Evolutionary conservation across 2,888 invertebrate genomes (phyloP).

Genomic region (Nebria salina): DNA sequence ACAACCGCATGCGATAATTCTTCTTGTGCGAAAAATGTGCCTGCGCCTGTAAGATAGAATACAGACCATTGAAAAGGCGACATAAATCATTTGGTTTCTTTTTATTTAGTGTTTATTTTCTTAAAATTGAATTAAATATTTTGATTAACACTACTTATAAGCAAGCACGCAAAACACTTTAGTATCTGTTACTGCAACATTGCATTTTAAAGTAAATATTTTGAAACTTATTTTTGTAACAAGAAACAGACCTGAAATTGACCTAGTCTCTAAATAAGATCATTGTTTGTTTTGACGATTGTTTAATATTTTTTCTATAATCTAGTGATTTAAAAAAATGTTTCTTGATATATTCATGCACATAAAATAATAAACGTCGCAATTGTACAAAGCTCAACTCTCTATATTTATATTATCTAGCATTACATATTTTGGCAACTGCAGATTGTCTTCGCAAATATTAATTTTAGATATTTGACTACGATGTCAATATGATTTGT

Average conservation of each 20-base stretch:
- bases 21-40: neutral
- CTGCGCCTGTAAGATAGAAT: slow-evolving; percentile 3
- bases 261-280: neutral
- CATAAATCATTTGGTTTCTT: too few relatives aligned
- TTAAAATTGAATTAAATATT: neutral
- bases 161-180: neutral
- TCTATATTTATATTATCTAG: neutral
- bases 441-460: neutral
- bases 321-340: too few relatives aligned
- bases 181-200: neutral
- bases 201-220: neutral
- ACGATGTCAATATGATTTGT: neutral
- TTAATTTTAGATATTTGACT: neutral
- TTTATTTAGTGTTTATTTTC: neutral
- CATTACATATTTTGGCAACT: neutral
- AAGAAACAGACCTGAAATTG: neutral
- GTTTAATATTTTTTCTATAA: too few relatives aligned
- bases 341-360: neutral
- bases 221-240: neutral
- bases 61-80: neutral
- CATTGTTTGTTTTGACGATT: neutral
- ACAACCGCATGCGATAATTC: neutral
- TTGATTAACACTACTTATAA: neutral
- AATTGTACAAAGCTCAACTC: neutral
- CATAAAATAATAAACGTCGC: neutral